Evolutionary conservation across 2,797 vertebrate genomes (phyloP).

Genomic region (Leptoclinus maculatus): DNA sequence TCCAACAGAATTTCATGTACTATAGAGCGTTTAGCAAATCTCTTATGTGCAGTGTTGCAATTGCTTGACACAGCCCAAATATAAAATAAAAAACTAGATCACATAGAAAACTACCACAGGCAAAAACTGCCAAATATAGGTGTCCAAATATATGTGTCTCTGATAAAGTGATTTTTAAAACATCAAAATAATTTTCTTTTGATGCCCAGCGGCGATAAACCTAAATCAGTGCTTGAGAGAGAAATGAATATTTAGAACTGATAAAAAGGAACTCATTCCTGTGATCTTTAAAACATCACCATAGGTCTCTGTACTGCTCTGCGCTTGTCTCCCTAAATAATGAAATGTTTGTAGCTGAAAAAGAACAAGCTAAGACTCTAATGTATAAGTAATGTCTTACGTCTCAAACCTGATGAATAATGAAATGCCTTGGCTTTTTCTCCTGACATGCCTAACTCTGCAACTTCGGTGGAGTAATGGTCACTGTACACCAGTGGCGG

Average conservation of each 20-base stretch:
- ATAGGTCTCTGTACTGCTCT: constrained; percentile 54
- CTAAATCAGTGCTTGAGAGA: constrained; percentile 13
- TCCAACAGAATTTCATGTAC: background rate
- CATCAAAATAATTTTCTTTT: constrained; percentile 27
- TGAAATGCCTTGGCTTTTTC: constrained; percentile 50
- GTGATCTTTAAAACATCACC: constrained; percentile 78
- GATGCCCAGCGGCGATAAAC: background rate
- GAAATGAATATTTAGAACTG: constrained; percentile 50
- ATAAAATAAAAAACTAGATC: background rate
- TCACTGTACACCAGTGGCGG: too few species aligned
- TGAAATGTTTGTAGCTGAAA: constrained; percentile 66
- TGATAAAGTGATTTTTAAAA: background rate
- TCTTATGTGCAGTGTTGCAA: background rate
- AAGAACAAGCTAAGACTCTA: constrained; percentile 72
- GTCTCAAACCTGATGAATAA: constrained; percentile 74
- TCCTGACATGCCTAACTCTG: constrained; percentile 19
- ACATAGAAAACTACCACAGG: background rate
- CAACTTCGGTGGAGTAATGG: constrained; percentile 24
- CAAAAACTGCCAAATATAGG: background rate
- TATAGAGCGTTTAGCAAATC: background rate
- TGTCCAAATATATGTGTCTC: background rate
- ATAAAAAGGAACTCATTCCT: constrained; percentile 54
- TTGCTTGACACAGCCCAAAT: background rate
- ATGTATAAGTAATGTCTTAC: constrained; percentile 77
- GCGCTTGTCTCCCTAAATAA: constrained; percentile 79